A percentile compares a stretch with the other conserved stretches of the same genome.
phyloP scores from a whole-genome alignment of 1,140 invertebrate species.

The Brachionus calyciflorus region DNA sequence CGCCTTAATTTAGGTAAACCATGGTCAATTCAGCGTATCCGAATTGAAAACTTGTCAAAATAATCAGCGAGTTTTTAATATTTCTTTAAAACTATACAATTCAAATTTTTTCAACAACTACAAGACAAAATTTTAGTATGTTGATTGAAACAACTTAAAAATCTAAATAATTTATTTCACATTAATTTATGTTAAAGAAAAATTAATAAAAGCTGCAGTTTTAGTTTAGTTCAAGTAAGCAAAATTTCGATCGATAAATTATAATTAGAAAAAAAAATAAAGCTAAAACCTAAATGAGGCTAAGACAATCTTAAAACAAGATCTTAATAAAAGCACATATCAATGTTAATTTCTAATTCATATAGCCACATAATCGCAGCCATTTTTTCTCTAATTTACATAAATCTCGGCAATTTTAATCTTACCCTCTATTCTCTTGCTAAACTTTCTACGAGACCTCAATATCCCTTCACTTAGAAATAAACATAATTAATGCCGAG shows the following conservation, averaged over 20 bases:
- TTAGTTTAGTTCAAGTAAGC: conserved; percentile 5
- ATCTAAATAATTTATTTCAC: no score
- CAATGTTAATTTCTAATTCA: background rate
- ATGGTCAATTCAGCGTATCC: no score
- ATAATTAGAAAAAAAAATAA: background rate
- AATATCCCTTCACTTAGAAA: background rate
- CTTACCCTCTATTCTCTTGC: no score
- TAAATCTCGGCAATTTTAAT: background rate
- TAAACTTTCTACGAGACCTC: no score
- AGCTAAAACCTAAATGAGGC: background rate
- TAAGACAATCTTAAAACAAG: background rate
- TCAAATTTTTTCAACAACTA: no score
- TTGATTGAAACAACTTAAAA: no score
- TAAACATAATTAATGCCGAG: conserved; percentile 16
- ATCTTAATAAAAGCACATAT: background rate
- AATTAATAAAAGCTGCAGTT: background rate
- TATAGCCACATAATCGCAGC: background rate
- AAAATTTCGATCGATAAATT: no score
- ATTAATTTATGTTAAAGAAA: background rate
- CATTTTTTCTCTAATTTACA: background rate
- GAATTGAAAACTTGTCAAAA: no score
- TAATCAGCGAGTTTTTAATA: no score
- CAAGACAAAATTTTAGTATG: no score
- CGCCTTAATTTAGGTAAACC: no score
- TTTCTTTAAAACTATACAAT: no score